Conservation (phyloP, 1,140 invertebrate genomes). For the Drosophila punjabiensis region DNA sequence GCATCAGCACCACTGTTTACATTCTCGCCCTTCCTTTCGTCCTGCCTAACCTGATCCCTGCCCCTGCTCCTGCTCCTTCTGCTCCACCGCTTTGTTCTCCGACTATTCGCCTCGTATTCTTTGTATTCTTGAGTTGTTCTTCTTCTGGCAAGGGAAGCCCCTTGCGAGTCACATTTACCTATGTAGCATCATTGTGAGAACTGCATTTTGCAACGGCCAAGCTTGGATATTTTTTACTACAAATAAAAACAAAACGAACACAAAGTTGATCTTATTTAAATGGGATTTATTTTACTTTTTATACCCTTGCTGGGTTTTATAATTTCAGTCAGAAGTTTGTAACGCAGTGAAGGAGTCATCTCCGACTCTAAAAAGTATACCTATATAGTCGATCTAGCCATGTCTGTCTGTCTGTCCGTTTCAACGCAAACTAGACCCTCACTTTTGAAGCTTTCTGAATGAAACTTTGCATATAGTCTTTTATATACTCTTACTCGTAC, state of each 20-base stretch:
- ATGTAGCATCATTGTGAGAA: slow-evolving; percentile 46
- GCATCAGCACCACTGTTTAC: slow-evolving; percentile 21
- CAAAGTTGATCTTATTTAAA: slow-evolving; percentile 29
- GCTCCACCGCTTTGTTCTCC: slow-evolving; percentile 4
- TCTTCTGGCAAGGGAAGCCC: slow-evolving; percentile 34
- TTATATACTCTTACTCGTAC: too few species aligned
- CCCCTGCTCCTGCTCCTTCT: not conserved
- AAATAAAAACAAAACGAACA: slow-evolving; percentile 34
- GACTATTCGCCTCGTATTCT: slow-evolving; percentile 87
- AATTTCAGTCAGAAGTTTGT: too few species aligned
- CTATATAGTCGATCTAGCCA: too few species aligned
- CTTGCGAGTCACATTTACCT: slow-evolving; percentile 32
- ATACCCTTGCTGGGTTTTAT: too few species aligned
- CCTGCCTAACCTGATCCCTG: slow-evolving; percentile 1
- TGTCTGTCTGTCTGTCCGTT: too few species aligned
- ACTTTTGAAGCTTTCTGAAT: too few species aligned
- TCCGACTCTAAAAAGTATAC: too few species aligned
- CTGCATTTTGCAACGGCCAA: slow-evolving; percentile 55
- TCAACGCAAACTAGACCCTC: too few species aligned
- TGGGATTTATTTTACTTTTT: not conserved
- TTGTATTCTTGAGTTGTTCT: slow-evolving; percentile 90
- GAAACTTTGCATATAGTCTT: too few species aligned
- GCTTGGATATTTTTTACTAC: slow-evolving; percentile 57
- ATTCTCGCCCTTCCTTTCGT: slow-evolving; percentile 43
- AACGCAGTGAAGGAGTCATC: too few species aligned